Evolutionary conservation across 2,113 vertebrate species (phyloP), one percentile per base, ranked within the genome.

Genomic region (Corynorhinus townsendii): DNA sequence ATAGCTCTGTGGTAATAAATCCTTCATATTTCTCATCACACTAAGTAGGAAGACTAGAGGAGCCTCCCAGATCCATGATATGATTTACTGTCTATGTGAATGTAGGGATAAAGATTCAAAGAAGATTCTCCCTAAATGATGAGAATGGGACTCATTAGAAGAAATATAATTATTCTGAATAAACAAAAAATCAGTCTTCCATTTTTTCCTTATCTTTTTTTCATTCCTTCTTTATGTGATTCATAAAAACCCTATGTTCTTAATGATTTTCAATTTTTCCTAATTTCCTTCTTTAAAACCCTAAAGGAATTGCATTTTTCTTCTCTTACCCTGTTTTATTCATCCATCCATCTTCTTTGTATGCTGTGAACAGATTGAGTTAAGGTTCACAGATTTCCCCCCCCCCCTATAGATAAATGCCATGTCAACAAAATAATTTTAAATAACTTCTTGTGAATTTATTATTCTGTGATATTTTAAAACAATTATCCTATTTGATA

Each of bases 21-120:
- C 95, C 54, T 93, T 90, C 82, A 93, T 97, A 96, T 90, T 96
- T 96, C 77, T 96, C 71, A 90, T 93, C 82, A 85, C 68, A 89
- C 47, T 87, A 77, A 76, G 90, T 45, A n/a, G 28, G 28, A 95
- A 49, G 38, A 52, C 24, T 17, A 35, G 69, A 72, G 56, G 43
- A 95, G 56, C 35, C 33, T 88, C 76, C 35, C 84, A 89, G 47
- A 30, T 1, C 47, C 26, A 43, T 84, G 43, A 75, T 83, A 56
- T 66, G 52, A 87, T 54, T 86, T 33, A 69, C 47, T 81, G 10
- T 88, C 30, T 82, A 1, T 38, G 20, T 85, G 92, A 97, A 68
- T 0, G 52, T 81, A 54, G 24, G 5, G 15, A 77, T 40, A 68
- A n/a, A 83, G 30, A 72, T 11, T 54, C 35, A 91, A 94, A 8